These are phyloP conservation scores for Andricus grossulariae DNA, from an alignment of 1,140 invertebrate species.

Conservation along the genomic window DNA sequence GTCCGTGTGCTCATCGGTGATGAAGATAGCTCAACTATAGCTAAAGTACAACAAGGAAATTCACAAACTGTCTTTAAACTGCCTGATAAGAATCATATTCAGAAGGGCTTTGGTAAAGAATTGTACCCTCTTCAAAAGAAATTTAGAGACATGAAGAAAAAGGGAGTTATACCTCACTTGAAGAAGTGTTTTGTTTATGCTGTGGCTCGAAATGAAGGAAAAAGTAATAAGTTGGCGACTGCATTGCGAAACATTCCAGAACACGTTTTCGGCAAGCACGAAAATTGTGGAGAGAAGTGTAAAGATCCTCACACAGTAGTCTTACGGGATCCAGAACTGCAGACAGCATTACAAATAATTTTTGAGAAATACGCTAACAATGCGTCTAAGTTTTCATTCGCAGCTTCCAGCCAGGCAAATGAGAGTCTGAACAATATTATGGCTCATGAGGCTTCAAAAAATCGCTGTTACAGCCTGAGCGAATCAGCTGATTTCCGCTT, in stretches of 20 bases:
- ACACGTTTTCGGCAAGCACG: slow-evolving; percentile 4
- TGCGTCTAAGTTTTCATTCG: slow-evolving; percentile 38
- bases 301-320: slow-evolving; percentile 11
- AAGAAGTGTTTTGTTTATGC: slow-evolving; percentile 39
- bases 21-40: slow-evolving; percentile 33
- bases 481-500: slow-evolving; percentile 38
- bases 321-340: not conserved
- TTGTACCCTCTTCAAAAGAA: not conserved
- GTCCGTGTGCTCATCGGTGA: slow-evolving; percentile 5
- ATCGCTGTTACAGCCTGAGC: slow-evolving; percentile 38
- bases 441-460: too few species aligned
- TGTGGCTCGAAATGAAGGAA: too few species aligned
- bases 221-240: too few species aligned
- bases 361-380: too few species aligned
- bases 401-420: slow-evolving; percentile 41
- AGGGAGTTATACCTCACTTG: slow-evolving; percentile 28
- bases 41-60: slow-evolving; percentile 21
- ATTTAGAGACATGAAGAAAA: slow-evolving; percentile 27
- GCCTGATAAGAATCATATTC: slow-evolving; percentile 24
- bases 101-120: slow-evolving; percentile 32
- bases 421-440: too few species aligned
- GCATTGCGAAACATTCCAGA: too few species aligned
- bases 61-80: slow-evolving; percentile 5
- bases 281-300: slow-evolving; percentile 23
- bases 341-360: not conserved